Base-by-base conservation (phyloP, 2,113 vertebrate genomes). In the Hippolais icterina region DNA sequence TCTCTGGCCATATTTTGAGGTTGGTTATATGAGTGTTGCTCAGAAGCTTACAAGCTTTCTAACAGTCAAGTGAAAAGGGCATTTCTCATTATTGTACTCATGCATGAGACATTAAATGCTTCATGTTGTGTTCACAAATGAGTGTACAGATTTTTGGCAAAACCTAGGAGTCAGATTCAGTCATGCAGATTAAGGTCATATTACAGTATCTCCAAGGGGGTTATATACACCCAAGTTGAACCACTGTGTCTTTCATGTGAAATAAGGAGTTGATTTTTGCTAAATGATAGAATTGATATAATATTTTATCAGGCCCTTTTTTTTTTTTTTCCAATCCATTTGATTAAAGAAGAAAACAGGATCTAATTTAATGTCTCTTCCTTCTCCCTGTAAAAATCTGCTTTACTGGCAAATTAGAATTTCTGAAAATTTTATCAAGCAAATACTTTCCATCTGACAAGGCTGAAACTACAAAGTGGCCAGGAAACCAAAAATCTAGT, bases 361-460 rank as follows among this genome's bases (percentile, higher is more conserved):
- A 82, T 89, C 76, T 89, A 41, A 96, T 91, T 89, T 79, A 83
- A 66, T 90, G 94, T 95, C 15, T 21, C 10, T 39, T 22, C 33
- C 4, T n/a, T 9, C n/a, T 71, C 68, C 33, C 23, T 61, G 37
- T 74, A 89, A 87, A 96, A 96, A 92, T 77, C 61, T 79, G 63
- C 88, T 96, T 95, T 64, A 61, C 77, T 94, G 53, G 93, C 90
- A 94, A 77, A 92, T 96, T 71, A 96, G 76, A 92, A 95, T 96
- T 95, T 93, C 92, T 66, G 74, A 96, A 95, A 92, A 96, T 83
- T 82, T 75, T 96, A 74, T 96, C 93, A 91, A 89, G 70, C 37
- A 91, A 92, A 92, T 49, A 46, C 11, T 72, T 68, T 75, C 69
- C 90, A 60, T 91, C 84, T 84, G 60, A 93, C 87, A 96, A 95